These are phyloP conservation scores for Sesia apiformis DNA, from an alignment of 2,888 invertebrate genomes.

Conservation along the genomic window DNA sequence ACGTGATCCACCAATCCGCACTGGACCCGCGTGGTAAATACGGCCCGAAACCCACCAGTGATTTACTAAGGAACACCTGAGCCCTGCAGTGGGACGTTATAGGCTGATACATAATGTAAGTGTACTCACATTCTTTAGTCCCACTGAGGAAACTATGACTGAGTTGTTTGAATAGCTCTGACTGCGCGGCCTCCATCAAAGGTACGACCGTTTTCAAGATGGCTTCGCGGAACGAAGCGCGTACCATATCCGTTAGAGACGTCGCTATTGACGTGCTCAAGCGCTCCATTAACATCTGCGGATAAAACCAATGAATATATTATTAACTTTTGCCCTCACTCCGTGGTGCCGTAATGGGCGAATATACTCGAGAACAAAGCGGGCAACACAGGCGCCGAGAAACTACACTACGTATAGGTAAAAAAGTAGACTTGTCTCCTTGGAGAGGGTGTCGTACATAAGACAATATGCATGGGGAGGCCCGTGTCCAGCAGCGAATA, in stretches of 20 bases:
- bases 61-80: too few relatives aligned
- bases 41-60: too few relatives aligned
- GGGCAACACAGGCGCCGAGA: neutral
- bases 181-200: constrained; percentile 89
- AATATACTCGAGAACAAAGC: neutral
- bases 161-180: constrained; percentile 91
- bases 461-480: too few relatives aligned
- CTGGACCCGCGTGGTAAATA: too few relatives aligned
- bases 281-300: constrained; percentile 82
- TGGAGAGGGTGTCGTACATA: neutral
- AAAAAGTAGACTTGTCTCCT: too few relatives aligned
- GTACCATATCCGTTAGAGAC: constrained; percentile 82
- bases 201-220: constrained; percentile 86
- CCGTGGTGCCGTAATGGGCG: too few relatives aligned
- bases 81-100: too few relatives aligned
- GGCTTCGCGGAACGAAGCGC: constrained; percentile 84
- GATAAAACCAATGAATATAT: neutral
- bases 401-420: neutral
- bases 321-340: neutral
- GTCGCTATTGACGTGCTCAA: constrained; percentile 80
- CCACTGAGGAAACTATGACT: constrained; percentile 91
- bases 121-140: constrained; percentile 88
- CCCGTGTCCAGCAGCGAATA: too few relatives aligned
- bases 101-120: too few relatives aligned
- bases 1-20: too few relatives aligned